Evolutionary conservation across 1,140 invertebrate genomes (phyloP).

Genomic region (Zaprionus ornatus): DNA sequence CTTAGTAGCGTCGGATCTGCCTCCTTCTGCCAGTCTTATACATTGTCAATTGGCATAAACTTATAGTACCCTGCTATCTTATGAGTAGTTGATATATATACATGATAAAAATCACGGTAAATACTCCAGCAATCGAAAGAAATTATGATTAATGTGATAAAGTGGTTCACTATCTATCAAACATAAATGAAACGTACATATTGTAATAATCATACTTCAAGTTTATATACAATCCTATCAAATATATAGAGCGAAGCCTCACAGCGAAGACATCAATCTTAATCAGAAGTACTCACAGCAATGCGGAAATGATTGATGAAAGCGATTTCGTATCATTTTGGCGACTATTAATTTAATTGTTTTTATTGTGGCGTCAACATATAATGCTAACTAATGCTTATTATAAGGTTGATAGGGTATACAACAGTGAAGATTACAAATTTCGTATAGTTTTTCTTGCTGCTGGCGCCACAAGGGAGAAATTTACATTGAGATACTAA

Average conservation of each 20-base stretch:
- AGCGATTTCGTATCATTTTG: neutral
- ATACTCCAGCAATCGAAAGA: neutral
- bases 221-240: slow-evolving; percentile 5
- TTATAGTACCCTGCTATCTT: no score
- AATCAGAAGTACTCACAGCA: slow-evolving; percentile 12
- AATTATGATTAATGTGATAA: neutral
- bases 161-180: neutral
- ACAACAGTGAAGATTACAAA: neutral
- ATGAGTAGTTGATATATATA: no score
- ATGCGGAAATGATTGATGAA: slow-evolving; percentile 11
- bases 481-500: neutral
- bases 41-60: no score
- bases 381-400: neutral
- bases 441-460: neutral
- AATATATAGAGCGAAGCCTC: slow-evolving; percentile 16
- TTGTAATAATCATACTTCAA: neutral
- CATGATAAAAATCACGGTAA: neutral
- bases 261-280: slow-evolving; percentile 24
- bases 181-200: neutral
- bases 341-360: neutral
- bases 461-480: neutral
- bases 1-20: no score
- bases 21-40: no score
- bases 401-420: neutral
- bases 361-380: slow-evolving; percentile 8